A percentile compares a stretch with the other conserved stretches of the same genome.
phyloP scores from a whole-genome alignment of 2,113 vertebrate species.

The Periophthalmus modestus region DNA sequence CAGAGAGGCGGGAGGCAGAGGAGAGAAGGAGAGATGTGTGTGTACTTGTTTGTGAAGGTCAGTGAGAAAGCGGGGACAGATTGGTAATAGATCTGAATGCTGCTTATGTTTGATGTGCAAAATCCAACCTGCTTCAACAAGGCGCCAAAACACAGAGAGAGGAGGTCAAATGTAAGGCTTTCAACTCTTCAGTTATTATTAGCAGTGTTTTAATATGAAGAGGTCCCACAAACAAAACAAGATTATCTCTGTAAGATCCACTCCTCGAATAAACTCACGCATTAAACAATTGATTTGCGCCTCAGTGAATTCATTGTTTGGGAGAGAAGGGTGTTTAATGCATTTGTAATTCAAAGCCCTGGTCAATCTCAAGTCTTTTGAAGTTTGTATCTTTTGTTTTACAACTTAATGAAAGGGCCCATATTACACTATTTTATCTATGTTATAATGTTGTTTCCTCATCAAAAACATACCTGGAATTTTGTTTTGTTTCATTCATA shows the following conservation, averaged over 20 bases:
- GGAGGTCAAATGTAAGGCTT: neutral
- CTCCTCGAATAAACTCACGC: neutral
- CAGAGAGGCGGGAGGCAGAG: neutral
- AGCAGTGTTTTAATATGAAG: neutral
- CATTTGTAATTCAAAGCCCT: neutral
- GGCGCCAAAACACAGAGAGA: neutral
- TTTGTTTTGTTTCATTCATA: no score
- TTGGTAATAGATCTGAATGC: conserved; percentile 8
- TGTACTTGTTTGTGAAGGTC: conserved; percentile 3
- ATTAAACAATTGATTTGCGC: neutral
- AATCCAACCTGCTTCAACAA: neutral
- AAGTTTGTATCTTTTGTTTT: neutral
- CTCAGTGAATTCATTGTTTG: neutral
- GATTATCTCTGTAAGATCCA: neutral
- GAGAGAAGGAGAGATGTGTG: neutral
- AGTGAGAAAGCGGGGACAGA: neutral
- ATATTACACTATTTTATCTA: no score
- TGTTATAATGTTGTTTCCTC: no score
- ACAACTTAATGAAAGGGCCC: neutral
- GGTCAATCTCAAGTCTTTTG: neutral
- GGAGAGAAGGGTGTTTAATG: neutral
- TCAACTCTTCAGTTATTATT: neutral
- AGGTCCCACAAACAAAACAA: neutral
- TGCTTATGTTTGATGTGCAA: conserved; percentile 7
- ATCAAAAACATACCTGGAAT: no score